A percentile compares a stretch with the other conserved stretches of the same genome.
phyloP scores from a whole-genome alignment of 2,113 vertebrate genomes.

The Sprattus sprattus region DNA sequence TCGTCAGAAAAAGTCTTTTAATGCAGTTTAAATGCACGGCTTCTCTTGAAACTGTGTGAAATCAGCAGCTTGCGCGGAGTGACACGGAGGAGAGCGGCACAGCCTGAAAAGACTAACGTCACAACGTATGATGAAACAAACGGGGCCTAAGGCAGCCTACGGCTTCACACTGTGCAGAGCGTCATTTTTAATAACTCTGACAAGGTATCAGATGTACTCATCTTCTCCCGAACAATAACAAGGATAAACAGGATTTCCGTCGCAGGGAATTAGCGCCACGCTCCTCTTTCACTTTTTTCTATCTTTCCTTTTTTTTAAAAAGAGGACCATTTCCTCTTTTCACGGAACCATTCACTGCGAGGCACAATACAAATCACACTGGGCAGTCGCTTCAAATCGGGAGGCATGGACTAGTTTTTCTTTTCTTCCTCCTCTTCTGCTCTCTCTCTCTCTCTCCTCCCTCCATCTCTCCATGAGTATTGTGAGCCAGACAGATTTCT shows the following conservation, averaged over 20 bases:
- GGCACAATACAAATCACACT: conserved; percentile 44
- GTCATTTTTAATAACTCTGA: conserved; percentile 57
- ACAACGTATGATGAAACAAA: conserved; percentile 31
- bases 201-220: conserved; percentile 55
- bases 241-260: conserved; percentile 61
- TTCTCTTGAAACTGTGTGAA: background rate
- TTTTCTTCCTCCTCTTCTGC: background rate
- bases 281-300: conserved; percentile 25
- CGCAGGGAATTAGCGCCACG: conserved; percentile 39
- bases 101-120: conserved; percentile 31
- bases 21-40: background rate
- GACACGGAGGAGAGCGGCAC: background rate
- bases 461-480: conserved; percentile 21
- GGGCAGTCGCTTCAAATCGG: conserved; percentile 34
- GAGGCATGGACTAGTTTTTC: conserved; percentile 27
- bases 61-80: background rate
- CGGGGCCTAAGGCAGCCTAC: conserved; percentile 50
- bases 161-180: conserved; percentile 47
- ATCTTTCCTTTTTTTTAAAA: background rate
- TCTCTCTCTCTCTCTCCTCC: conserved; percentile 7
- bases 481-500: conserved; percentile 57
- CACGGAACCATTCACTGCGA: conserved; percentile 49
- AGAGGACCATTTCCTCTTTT: conserved; percentile 44
- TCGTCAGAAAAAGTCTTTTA: background rate
- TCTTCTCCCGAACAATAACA: conserved; percentile 55